Evolutionary conservation across 1,140 invertebrate genomes (phyloP).

Genomic region (Solenopsis fugax): DNA sequence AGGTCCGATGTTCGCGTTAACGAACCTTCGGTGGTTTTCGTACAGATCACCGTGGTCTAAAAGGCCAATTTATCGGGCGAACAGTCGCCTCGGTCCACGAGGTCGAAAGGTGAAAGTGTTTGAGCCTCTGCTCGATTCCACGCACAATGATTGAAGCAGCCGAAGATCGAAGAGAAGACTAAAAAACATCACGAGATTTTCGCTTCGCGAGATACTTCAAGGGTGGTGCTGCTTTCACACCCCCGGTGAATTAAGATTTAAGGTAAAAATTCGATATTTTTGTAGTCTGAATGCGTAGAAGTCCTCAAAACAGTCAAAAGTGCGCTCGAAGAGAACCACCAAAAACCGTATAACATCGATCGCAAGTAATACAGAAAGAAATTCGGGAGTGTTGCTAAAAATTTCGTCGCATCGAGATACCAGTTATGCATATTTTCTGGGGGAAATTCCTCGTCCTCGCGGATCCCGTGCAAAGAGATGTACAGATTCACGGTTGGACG

Average conservation of each 20-base stretch:
- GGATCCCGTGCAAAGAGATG: not conserved
- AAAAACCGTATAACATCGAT: slow-evolving; percentile 12
- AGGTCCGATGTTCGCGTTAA: not conserved
- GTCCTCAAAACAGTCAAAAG: slow-evolving; percentile 38
- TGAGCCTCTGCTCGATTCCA: not conserved
- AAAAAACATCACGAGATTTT: slow-evolving; percentile 12
- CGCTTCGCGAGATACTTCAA: not conserved
- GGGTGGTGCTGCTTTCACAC: not conserved
- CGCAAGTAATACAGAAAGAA: not conserved
- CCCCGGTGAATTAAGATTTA: not conserved
- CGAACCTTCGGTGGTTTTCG: not conserved
- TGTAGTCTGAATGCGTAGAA: slow-evolving; percentile 11
- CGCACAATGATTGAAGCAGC: slow-evolving; percentile 4
- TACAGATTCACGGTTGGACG: slow-evolving; percentile 14
- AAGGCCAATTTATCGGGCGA: not conserved
- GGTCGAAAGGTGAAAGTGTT: slow-evolving; percentile 5
- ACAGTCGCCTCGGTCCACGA: slow-evolving; percentile 59
- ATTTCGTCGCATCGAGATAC: slow-evolving; percentile 4
- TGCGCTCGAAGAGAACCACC: slow-evolving; percentile 10
- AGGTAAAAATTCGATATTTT: slow-evolving; percentile 12
- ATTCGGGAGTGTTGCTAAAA: not conserved
- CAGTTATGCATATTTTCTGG: not conserved
- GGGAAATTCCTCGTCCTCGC: not conserved
- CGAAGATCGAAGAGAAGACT: not conserved
- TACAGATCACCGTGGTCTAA: not conserved